Base-by-base conservation (phyloP, 2,888 invertebrate species). In the Chironomus tentans region DNA sequence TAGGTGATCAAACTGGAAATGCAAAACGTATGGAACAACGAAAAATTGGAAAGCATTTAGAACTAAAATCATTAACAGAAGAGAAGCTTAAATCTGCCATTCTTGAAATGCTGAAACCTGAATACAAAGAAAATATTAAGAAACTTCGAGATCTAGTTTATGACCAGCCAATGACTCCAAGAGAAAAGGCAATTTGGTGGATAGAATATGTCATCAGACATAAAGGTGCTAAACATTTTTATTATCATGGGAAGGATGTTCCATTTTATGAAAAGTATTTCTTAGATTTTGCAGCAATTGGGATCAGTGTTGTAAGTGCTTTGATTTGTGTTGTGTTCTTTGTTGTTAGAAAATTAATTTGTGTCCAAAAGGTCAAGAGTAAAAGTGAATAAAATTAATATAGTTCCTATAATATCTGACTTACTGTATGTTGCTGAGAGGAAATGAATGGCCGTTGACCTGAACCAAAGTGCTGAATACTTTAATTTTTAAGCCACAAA, bases 1-100 rank as follows among this genome's bases (percentile, higher is more conserved):
- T 83, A 10, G 82, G 81, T 0, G 85, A 86, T 77, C 85, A 85
- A 77, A 82, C 81, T 79, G 81, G 79, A 22, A 84, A 85, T 78
- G 82, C 82, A 0, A 72, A 77, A 46, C 77, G 78, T 71, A 70
- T 75, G 62, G 68, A 21, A 10, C 18, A 61, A 28, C 68, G 80
- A 61, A 80, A 81, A 12, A 81, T 84, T 65, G 85, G 84, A 2
- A 15, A 82, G 0, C 78, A 78, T 70, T 71, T 85, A 0, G 81
- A 83, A 15, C 79, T 82, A 12, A 79, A 81, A 22, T 78, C 80
- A 0, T 47, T 83, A 0, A 80, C 80, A 5, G 81, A 81, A 56
- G 78, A 80, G 2, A 13, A 77, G 6, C 77, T 85, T 0, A 80
- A 77, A 10, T 77, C 79, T 10, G 80, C 82, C 0, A 80, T 85